Conservation (phyloP, 1,140 invertebrate genomes). For the Drosophila carrolli region DNA sequence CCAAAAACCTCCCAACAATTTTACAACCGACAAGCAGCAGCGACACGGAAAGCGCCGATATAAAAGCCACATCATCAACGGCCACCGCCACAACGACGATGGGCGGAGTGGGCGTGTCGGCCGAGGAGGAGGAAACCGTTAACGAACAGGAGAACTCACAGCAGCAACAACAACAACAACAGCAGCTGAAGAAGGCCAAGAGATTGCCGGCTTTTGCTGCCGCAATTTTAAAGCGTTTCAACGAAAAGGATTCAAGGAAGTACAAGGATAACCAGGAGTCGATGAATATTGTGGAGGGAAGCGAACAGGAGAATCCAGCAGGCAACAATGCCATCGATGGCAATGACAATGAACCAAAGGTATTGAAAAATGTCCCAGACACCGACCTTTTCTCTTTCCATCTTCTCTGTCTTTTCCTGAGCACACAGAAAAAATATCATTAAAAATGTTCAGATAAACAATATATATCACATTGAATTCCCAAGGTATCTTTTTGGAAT, state of each 20-base stretch:
- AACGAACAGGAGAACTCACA: conserved; percentile 23
- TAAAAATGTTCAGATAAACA: background rate
- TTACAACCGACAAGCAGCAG: conserved; percentile 83
- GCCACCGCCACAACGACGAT: conserved; percentile 67
- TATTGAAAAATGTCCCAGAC: conserved; percentile 60
- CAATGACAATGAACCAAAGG: conserved; percentile 84
- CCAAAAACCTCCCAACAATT: conserved; percentile 42
- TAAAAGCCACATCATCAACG: conserved; percentile 77
- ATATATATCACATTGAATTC: background rate
- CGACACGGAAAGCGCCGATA: conserved; percentile 86
- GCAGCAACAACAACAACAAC: conserved; percentile 26
- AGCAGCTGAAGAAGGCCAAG: conserved; percentile 61
- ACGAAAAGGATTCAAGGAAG: conserved; percentile 66
- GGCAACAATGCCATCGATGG: conserved; percentile 65
- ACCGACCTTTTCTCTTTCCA: conserved; percentile 4
- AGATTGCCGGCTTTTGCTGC: conserved; percentile 74
- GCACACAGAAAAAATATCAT: conserved; percentile 14
- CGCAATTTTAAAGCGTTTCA: conserved; percentile 77
- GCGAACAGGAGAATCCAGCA: conserved; percentile 32
- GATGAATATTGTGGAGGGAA: conserved; percentile 35
- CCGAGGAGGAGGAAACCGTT: conserved; percentile 29
- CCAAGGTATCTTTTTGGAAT: too few relatives aligned
- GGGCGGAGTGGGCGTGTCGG: conserved; percentile 34
- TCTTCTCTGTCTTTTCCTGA: background rate
- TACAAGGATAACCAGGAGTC: conserved; percentile 72